Percentiles rank a stretch among this genome's conserved stretches.
These are phyloP conservation scores for Azorinus chamasolen DNA, from an alignment of 2,888 invertebrate species.

Conservation along the genomic window DNA sequence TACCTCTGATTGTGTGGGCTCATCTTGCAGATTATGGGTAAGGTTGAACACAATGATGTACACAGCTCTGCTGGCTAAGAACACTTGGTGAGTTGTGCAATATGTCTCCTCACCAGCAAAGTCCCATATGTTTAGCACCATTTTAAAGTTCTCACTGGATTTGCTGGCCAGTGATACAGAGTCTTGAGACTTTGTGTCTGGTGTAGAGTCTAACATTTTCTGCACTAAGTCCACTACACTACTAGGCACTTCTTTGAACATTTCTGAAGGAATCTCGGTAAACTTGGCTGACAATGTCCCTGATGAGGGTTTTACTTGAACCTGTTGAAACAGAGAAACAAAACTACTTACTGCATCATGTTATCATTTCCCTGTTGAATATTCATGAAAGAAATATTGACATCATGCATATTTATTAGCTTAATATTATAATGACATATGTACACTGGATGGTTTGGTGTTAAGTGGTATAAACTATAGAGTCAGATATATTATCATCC, in stretches of 20 bases:
- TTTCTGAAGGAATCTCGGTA: slow-evolving; percentile 69
- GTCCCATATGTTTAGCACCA: slow-evolving; percentile 85
- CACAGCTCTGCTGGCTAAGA: slow-evolving; percentile 85
- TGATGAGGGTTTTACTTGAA: slow-evolving; percentile 46
- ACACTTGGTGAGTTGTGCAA: slow-evolving; percentile 85
- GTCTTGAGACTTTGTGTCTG: slow-evolving; percentile 52
- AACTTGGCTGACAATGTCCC: slow-evolving; percentile 46
- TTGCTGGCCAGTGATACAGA: slow-evolving; percentile 48
- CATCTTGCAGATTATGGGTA: slow-evolving; percentile 78
- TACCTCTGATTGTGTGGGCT: slow-evolving; percentile 26
- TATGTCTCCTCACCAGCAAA: slow-evolving; percentile 85
- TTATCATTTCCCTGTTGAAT: no score
- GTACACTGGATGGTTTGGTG: no score
- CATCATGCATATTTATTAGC: no score
- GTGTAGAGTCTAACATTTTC: slow-evolving; percentile 73
- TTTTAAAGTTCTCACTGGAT: slow-evolving; percentile 61
- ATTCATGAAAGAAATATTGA: no score
- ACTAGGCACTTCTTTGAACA: slow-evolving; percentile 79
- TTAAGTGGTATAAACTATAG: no score
- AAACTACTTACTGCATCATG: no score
- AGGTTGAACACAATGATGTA: slow-evolving; percentile 86
- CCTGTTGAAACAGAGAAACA: not conserved
- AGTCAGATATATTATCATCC: not conserved
- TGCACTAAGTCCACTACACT: slow-evolving; percentile 83
- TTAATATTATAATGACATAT: no score